phyloP scores from a whole-genome alignment of 2,113 vertebrate species.

The Toxotes jaculatrix region DNA sequence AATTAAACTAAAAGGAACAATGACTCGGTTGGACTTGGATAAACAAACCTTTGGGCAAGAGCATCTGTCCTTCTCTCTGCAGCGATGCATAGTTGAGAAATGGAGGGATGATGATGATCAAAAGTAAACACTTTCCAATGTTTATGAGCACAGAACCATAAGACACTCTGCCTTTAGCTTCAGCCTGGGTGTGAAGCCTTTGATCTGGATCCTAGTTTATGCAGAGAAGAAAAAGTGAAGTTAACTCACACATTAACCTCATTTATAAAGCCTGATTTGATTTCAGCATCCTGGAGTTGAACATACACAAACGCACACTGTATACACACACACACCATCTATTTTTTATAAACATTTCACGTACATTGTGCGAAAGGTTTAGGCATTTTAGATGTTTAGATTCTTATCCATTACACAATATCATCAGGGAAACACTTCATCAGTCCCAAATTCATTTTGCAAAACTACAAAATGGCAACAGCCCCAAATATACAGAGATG shows the following conservation, averaged over 20 bases:
- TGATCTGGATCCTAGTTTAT: slow-evolving; percentile 41
- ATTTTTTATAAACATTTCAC: neutral
- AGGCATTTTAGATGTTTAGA: neutral
- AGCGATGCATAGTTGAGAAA: slow-evolving; percentile 88
- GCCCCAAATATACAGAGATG: neutral
- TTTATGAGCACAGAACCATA: slow-evolving; percentile 75
- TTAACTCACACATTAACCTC: neutral
- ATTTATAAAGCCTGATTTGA: too few species aligned
- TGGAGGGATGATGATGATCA: slow-evolving; percentile 84
- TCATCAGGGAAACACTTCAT: neutral
- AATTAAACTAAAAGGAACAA: slow-evolving; percentile 6
- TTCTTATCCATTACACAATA: neutral
- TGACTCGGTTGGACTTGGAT: neutral
- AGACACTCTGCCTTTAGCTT: slow-evolving; percentile 40
- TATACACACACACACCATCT: neutral
- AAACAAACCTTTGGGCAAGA: slow-evolving; percentile 81
- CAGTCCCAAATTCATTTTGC: neutral
- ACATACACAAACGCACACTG: neutral
- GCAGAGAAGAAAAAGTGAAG: neutral
- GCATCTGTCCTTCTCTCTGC: slow-evolving; percentile 84
- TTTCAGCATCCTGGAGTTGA: neutral
- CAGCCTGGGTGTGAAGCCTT: slow-evolving; percentile 13
- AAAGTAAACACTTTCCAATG: slow-evolving; percentile 81
- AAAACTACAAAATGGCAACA: neutral
- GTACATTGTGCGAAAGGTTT: too few species aligned